Percentiles rank a stretch among this genome's conserved stretches.
These are phyloP conservation scores for Coendou prehensilis DNA, from an alignment of 2,797 vertebrate genomes.

Conservation along the genomic window DNA sequence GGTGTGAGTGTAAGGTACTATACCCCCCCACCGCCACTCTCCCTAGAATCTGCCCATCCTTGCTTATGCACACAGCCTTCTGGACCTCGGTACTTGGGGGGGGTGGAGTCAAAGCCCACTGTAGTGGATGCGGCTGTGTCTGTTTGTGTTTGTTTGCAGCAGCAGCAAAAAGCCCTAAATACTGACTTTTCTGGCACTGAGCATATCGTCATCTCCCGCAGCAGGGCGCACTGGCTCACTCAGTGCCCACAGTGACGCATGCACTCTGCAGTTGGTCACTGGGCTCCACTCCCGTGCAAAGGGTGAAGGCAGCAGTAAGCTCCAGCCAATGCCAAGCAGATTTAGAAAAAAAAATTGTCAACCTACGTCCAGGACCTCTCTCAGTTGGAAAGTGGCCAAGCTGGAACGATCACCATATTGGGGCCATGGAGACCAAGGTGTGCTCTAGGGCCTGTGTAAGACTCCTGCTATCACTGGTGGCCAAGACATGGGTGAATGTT, in stretches of 20 bases:
- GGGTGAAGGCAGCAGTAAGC: neutral
- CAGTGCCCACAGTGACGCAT: neutral
- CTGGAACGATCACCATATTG: neutral
- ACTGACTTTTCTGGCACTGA: neutral
- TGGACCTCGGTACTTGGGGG: too few relatives aligned
- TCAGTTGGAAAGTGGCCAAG: neutral
- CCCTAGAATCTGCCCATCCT: neutral
- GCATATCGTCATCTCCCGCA: rapidly evolving
- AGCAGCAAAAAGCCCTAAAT: neutral
- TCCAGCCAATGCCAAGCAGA: neutral
- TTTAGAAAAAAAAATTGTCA: neutral
- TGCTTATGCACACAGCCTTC: neutral
- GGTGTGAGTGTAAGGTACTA: neutral
- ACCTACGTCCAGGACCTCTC: neutral
- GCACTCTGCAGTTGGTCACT: neutral
- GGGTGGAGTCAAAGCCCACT: neutral
- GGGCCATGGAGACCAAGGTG: neutral
- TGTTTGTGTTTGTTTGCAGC: neutral
- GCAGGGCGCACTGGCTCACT: neutral
- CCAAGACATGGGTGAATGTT: conserved; percentile 38
- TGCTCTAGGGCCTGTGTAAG: neutral
- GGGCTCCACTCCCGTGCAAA: neutral
- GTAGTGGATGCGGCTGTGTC: neutral
- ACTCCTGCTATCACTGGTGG: neutral
- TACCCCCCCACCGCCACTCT: neutral